Conservation (phyloP, 2,797 vertebrate genomes). For the Falco rusticolus region DNA sequence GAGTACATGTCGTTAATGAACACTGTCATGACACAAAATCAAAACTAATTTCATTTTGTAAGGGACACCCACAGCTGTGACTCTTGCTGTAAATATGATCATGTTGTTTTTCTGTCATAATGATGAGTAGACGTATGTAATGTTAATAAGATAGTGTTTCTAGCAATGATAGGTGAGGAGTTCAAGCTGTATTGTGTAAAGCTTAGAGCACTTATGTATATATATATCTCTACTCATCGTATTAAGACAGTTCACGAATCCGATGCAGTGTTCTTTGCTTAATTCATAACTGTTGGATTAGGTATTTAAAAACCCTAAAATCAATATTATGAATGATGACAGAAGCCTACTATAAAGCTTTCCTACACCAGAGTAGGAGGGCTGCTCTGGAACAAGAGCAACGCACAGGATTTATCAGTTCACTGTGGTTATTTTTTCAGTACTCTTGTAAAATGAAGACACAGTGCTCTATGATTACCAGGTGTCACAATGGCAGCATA, state of each 20-base stretch:
- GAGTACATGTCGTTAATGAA: constrained; percentile 65
- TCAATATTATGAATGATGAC: background rate
- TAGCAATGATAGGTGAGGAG: background rate
- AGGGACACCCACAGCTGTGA: constrained; percentile 69
- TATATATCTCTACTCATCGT: background rate
- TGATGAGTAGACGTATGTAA: constrained; percentile 30
- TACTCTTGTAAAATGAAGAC: background rate
- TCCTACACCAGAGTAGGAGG: background rate
- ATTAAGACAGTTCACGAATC: background rate
- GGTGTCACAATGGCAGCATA: background rate
- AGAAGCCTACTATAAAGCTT: background rate
- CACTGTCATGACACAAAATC: constrained; percentile 77
- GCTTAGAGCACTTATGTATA: background rate
- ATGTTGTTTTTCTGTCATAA: constrained; percentile 62
- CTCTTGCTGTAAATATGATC: constrained; percentile 72
- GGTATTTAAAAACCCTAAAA: background rate
- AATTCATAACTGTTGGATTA: background rate
- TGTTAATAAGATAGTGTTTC: constrained; percentile 56
- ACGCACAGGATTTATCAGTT: background rate
- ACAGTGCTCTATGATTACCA: background rate
- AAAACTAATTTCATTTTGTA: constrained; percentile 76
- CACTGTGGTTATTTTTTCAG: background rate
- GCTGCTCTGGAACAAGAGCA: background rate
- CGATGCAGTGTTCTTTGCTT: background rate
- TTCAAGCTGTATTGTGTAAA: background rate